Conservation (phyloP, 2,113 vertebrate genomes). For the Otocyon megalotis region DNA sequence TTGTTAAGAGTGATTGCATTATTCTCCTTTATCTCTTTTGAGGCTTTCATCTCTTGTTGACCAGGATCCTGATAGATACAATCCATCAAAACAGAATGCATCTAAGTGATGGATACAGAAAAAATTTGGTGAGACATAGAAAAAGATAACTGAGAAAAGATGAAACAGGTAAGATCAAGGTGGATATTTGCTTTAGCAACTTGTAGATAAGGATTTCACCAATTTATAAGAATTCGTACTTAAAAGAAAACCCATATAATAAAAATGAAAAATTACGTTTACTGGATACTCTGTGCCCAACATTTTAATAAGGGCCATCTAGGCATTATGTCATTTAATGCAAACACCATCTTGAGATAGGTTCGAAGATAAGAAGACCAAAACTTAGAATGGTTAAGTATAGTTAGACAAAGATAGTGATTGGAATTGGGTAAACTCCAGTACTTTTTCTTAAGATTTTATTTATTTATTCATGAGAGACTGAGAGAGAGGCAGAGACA, state of each 20-base stretch:
- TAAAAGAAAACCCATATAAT: not conserved
- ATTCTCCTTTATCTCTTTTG: not conserved
- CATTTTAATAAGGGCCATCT: not conserved
- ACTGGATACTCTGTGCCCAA: not conserved
- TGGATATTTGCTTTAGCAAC: not conserved
- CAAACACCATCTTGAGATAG: not conserved
- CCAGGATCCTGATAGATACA: not conserved
- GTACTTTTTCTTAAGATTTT: not conserved
- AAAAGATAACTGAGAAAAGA: not conserved
- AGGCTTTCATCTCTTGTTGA: not conserved
- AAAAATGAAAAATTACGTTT: not conserved
- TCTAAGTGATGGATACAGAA: not conserved
- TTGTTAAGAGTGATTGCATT: not conserved
- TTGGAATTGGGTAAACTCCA: not conserved
- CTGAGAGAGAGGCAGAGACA: no score
- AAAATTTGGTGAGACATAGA: not conserved
- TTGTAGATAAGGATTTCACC: not conserved
- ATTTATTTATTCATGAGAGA: no score
- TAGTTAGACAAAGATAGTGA: not conserved
- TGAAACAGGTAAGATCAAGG: not conserved
- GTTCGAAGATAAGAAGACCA: not conserved
- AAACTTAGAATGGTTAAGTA: not conserved
- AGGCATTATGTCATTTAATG: not conserved
- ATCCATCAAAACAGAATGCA: not conserved
- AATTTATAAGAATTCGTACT: not conserved